Percentiles rank a stretch among this genome's conserved stretches.
phyloP scores from a whole-genome alignment of 2,888 invertebrate species.

The Ophion costatus region DNA sequence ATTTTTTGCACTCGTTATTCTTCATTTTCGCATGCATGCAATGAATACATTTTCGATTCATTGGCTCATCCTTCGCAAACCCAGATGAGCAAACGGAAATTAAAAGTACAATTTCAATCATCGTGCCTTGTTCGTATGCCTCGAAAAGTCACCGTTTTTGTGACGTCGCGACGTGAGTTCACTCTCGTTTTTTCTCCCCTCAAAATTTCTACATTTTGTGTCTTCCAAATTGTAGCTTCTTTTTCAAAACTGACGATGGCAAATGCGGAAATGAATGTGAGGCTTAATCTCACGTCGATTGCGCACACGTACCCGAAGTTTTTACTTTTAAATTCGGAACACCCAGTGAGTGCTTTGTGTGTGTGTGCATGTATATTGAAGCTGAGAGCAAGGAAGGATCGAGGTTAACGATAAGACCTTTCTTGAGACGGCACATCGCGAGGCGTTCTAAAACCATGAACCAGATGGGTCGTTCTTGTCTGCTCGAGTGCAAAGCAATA shows the following conservation, averaged over 20 bases:
- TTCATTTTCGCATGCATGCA: too few relatives aligned
- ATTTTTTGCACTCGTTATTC: too few relatives aligned
- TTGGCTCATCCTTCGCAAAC: too few relatives aligned
- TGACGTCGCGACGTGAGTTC: too few relatives aligned
- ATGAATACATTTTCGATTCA: too few relatives aligned
- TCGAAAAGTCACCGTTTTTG: too few relatives aligned
- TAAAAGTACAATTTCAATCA: too few relatives aligned
- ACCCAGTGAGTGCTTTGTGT: background rate
- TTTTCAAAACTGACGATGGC: background rate
- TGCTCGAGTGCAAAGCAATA: conserved; percentile 14
- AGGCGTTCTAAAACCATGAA: conserved; percentile 69
- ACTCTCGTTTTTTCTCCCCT: too few relatives aligned
- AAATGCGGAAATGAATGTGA: background rate
- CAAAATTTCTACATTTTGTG: too few relatives aligned
- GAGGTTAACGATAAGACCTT: conserved; percentile 78
- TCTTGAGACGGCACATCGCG: conserved; percentile 64
- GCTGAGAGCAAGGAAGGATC: conserved; percentile 70
- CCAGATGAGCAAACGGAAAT: too few relatives aligned
- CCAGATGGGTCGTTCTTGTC: conserved; percentile 59
- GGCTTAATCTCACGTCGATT: background rate
- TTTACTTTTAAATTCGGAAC: background rate
- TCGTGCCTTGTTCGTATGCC: too few relatives aligned
- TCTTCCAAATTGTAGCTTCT: too few relatives aligned
- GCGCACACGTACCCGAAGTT: background rate
- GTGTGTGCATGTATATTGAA: conserved; percentile 10